phyloP scores from a whole-genome alignment of 2,888 invertebrate genomes.

The Cecidostiba fungosa region DNA sequence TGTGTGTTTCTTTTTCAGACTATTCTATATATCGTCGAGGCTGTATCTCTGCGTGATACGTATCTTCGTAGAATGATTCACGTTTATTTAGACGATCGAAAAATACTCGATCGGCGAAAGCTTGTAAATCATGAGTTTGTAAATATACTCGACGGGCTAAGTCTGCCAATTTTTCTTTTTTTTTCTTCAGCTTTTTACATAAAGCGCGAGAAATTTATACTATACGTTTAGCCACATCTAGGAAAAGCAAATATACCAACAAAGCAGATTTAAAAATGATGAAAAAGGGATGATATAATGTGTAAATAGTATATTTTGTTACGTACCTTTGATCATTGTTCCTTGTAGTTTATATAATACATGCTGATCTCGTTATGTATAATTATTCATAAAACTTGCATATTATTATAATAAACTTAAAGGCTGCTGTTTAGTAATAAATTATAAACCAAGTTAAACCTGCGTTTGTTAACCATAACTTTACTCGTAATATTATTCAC shows the following conservation, averaged over 20 bases:
- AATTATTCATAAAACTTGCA: neutral
- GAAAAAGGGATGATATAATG: neutral
- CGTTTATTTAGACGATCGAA: neutral
- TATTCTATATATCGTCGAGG: neutral
- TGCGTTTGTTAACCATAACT: neutral
- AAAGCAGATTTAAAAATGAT: neutral
- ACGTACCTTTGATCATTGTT: conserved; percentile 4
- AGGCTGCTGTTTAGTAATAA: neutral
- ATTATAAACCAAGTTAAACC: neutral
- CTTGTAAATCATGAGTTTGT: conserved; percentile 3
- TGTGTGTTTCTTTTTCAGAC: neutral
- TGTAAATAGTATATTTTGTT: neutral
- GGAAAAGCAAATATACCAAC: neutral
- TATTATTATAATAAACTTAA: neutral
- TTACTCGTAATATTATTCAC: neutral
- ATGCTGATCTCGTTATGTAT: neutral
- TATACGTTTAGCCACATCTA: neutral
- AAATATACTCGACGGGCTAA: neutral
- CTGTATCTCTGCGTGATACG: neutral
- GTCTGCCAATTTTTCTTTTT: neutral
- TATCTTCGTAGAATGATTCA: neutral
- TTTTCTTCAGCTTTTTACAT: neutral
- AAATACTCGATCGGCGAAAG: neutral
- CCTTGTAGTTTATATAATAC: neutral
- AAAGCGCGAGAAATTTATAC: neutral